These are phyloP conservation scores for Nilaparvata lugens DNA, from an alignment of 1,140 invertebrate genomes.

Conservation along the genomic window DNA sequence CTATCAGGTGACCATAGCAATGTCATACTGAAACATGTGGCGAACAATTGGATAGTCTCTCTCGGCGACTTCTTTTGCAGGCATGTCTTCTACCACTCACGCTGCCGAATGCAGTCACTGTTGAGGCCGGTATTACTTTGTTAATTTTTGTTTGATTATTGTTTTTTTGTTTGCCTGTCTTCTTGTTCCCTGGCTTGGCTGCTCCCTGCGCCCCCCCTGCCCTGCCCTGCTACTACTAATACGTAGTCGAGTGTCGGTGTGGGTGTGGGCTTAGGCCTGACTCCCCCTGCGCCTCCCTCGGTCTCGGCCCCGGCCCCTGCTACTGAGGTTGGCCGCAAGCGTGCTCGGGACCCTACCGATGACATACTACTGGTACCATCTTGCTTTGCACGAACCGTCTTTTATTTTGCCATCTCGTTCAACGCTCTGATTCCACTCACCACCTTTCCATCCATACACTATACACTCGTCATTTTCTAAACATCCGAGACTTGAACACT, in stretches of 20 bases:
- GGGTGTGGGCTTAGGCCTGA: constrained; percentile 35
- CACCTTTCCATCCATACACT: no score
- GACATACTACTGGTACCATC: constrained; percentile 86
- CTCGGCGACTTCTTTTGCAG: constrained; percentile 11
- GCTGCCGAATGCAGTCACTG: constrained; percentile 7
- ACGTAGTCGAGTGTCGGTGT: constrained; percentile 14
- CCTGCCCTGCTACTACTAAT: constrained; percentile 33
- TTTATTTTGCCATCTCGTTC: constrained; percentile 22
- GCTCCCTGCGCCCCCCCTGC: constrained; percentile 33
- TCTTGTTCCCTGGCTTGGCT: constrained; percentile 46
- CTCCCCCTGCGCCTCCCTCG: constrained; percentile 34
- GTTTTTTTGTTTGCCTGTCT: constrained; percentile 38
- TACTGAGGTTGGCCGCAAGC: constrained; percentile 76
- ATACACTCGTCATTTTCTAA: no score
- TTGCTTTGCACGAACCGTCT: constrained; percentile 38
- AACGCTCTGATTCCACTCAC: constrained; percentile 39
- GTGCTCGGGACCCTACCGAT: constrained; percentile 68
- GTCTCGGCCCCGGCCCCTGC: constrained; percentile 42
- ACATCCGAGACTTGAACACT: no score
- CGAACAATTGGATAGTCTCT: not conserved
- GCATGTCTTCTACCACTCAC: constrained; percentile 6
- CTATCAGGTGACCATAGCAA: no score
- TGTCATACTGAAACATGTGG: no score
- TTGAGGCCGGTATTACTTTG: constrained; percentile 19
- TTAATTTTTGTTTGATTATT: constrained; percentile 36